Evolutionary conservation across 35 echinoderm and acorn worm species (phyloP).

Genomic region (Apostichopus parvimensis): DNA sequence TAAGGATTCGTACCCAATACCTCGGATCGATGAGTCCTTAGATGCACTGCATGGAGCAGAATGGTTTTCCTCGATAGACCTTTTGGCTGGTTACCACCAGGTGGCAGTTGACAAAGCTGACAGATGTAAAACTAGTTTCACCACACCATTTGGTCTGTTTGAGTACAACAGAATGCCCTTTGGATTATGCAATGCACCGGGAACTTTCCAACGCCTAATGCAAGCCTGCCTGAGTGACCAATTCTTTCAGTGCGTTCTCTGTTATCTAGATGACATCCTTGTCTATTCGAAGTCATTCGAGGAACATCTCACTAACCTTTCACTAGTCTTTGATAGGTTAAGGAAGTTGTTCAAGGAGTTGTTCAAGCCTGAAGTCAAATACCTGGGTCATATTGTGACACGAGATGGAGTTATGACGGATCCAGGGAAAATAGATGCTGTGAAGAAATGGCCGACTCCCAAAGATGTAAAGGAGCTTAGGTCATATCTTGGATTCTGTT

Average conservation of each 20-base stretch:
- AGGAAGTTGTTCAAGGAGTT: slow-evolving; percentile 28
- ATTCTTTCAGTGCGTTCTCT: not conserved
- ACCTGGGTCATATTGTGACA: slow-evolving; percentile 42
- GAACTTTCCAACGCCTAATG: not conserved
- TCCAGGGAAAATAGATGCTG: slow-evolving; percentile 14
- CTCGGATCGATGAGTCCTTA: not conserved
- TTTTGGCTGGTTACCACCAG: slow-evolving; percentile 28
- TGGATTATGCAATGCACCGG: not conserved
- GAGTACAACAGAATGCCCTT: not conserved
- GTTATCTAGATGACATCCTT: slow-evolving; percentile 64
- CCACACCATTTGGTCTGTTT: slow-evolving; percentile 21
- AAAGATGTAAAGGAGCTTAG: slow-evolving; percentile 23
- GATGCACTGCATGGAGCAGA: slow-evolving; percentile 41
- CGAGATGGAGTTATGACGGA: slow-evolving; percentile 9
- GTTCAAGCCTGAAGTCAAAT: slow-evolving; percentile 31
- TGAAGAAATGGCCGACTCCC: slow-evolving; percentile 33
- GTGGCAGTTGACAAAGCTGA: slow-evolving; percentile 56
- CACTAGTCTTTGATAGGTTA: slow-evolving; percentile 28
- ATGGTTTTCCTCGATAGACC: slow-evolving; percentile 31
- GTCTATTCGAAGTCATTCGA: slow-evolving; percentile 52
- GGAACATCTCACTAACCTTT: slow-evolving; percentile 26
- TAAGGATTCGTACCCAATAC: slow-evolving; percentile 31
- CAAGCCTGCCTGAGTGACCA: not conserved
- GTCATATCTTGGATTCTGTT: slow-evolving; percentile 48
- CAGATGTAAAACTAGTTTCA: not conserved